phyloP scores from a whole-genome alignment of 2,888 invertebrate species.

The Pseudococcus longispinus region DNA sequence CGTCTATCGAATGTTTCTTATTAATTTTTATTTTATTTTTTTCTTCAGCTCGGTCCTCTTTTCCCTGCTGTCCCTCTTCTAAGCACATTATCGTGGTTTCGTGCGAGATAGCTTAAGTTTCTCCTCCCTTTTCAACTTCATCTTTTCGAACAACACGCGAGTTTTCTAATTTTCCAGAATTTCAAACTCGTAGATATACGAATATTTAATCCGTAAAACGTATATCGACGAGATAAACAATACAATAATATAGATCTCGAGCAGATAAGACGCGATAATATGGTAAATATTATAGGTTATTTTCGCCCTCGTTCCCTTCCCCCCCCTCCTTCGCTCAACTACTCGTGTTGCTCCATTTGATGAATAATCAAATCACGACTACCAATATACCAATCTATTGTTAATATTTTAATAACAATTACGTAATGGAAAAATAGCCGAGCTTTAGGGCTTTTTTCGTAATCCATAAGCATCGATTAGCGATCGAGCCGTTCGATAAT shows the following conservation, averaged over 20 bases:
- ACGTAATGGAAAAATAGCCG: neutral
- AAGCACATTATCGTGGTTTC: neutral
- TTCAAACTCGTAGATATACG: neutral
- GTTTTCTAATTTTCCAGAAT: neutral
- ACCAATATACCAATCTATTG: neutral
- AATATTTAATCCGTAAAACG: neutral
- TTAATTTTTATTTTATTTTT: conserved; percentile 51
- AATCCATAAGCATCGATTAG: conserved; percentile 6
- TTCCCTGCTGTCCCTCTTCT: neutral
- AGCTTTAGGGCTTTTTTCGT: conserved; percentile 9
- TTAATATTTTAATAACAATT: conserved; percentile 2
- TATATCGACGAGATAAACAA: neutral
- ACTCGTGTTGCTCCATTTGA: neutral
- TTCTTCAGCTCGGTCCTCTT: neutral
- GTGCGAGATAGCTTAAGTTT: neutral
- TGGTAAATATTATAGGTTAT: neutral
- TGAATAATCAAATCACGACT: neutral
- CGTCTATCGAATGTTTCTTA: conserved; percentile 54
- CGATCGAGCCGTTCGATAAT: neutral
- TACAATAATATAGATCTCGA: neutral
- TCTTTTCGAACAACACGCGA: neutral
- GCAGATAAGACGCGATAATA: neutral
- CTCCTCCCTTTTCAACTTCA: neutral
- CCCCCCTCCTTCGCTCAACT: neutral
- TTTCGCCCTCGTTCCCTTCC: neutral